Conservation (phyloP, 2,113 vertebrate genomes). For the Pseudorasbora parva region DNA sequence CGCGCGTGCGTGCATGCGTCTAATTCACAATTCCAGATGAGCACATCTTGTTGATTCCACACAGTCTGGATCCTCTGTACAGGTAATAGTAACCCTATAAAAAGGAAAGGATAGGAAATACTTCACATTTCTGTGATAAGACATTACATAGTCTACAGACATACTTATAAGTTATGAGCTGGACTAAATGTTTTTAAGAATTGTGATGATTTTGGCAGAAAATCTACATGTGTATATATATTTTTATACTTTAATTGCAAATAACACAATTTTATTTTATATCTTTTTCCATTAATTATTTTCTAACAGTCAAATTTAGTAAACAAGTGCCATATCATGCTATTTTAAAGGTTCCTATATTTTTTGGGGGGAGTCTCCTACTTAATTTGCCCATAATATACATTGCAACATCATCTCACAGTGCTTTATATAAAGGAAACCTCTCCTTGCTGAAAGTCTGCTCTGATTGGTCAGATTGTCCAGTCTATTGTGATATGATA, state of each 20-base stretch:
- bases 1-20: slow-evolving; percentile 20
- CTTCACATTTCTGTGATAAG: not conserved
- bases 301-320: not conserved
- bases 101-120: slow-evolving; percentile 4
- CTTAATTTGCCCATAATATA: too few species aligned
- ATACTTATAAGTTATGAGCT: not conserved
- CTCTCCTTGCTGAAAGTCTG: too few species aligned
- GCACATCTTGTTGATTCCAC: slow-evolving; percentile 88
- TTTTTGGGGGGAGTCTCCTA: too few species aligned
- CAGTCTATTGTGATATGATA: too few species aligned
- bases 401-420: too few species aligned
- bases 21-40: slow-evolving; percentile 85
- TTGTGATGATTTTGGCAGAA: not conserved
- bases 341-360: too few species aligned
- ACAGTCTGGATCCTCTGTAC: slow-evolving; percentile 82
- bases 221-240: not conserved
- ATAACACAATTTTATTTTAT: too few species aligned
- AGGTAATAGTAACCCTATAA: slow-evolving; percentile 90
- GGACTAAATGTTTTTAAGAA: not conserved
- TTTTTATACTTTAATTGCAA: too few species aligned
- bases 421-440: too few species aligned
- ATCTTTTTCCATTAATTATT: not conserved
- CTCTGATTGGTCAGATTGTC: too few species aligned
- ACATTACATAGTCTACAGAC: not conserved
- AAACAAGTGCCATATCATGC: too few species aligned